phyloP scores from a whole-genome alignment of 2,888 invertebrate species.

The Oxycera nigricornis region DNA sequence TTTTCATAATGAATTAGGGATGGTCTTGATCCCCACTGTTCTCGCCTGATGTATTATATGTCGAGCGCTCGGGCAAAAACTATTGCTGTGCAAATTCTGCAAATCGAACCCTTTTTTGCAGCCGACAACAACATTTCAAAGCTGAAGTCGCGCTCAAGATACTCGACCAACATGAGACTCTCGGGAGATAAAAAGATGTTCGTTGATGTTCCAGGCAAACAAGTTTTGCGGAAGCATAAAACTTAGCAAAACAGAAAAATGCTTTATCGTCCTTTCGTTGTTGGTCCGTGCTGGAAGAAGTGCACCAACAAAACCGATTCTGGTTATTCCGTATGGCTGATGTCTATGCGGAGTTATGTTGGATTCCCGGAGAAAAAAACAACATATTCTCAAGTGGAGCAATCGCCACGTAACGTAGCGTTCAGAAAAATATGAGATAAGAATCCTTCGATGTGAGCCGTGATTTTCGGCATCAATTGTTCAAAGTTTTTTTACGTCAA shows the following conservation, averaged over 20 bases:
- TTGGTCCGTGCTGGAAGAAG: slow-evolving; percentile 2
- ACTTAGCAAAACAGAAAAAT: slow-evolving; percentile 32
- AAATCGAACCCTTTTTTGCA: slow-evolving; percentile 26
- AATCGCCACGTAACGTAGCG: neutral
- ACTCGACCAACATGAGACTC: slow-evolving; percentile 15
- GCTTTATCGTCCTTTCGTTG: slow-evolving; percentile 9
- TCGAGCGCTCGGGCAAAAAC: neutral
- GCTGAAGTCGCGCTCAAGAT: neutral
- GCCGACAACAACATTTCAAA: neutral
- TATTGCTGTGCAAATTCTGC: slow-evolving; percentile 3
- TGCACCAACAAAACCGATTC: slow-evolving; percentile 27
- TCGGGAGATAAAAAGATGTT: slow-evolving; percentile 30
- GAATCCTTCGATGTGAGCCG: slow-evolving; percentile 11
- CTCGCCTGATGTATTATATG: neutral
- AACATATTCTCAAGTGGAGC: neutral
- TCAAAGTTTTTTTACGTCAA: slow-evolving; percentile 13
- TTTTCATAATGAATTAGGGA: neutral
- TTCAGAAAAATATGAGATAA: neutral
- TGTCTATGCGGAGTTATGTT: slow-evolving; percentile 5
- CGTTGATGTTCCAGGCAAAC: neutral
- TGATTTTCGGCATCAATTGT: slow-evolving; percentile 32
- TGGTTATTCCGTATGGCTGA: neutral
- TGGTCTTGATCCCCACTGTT: neutral
- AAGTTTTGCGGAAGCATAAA: slow-evolving; percentile 37
- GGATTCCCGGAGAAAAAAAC: neutral